These are phyloP conservation scores for Anoplolepis gracilipes DNA, from an alignment of 1,140 invertebrate genomes.

Conservation along the genomic window DNA sequence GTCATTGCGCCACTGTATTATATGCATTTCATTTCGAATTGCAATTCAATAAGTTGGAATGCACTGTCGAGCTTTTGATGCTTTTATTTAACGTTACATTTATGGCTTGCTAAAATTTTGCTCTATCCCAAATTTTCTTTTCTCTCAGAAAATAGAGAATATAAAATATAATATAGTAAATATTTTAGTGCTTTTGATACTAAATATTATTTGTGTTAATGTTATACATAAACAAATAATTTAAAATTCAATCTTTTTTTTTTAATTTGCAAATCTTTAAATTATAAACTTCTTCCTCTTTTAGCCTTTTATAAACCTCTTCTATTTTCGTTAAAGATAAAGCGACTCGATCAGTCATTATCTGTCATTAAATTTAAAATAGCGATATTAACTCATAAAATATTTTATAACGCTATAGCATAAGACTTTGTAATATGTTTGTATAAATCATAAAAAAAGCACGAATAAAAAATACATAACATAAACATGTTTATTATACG, in stretches of 20 bases:
- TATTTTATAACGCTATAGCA: no score
- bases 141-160: no score
- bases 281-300: background rate
- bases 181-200: background rate
- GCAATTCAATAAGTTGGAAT: conserved; percentile 15
- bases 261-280: background rate
- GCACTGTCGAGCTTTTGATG: background rate
- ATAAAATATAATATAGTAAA: background rate
- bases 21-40: conserved; percentile 40
- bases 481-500: no score
- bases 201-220: background rate
- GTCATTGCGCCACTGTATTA: conserved; percentile 19
- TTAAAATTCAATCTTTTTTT: background rate
- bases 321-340: background rate
- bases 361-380: background rate
- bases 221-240: background rate
- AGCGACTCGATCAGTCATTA: background rate
- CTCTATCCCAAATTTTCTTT: conserved; percentile 4
- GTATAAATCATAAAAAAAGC: no score
- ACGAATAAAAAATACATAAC: no score
- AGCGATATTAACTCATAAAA: background rate
- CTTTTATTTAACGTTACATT: conserved; percentile 15
- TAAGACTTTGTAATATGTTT: no score
- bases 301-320: no score
- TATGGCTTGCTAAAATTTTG: background rate